Conservation (phyloP, 2,113 vertebrate species). For the Garra rufa region DNA sequence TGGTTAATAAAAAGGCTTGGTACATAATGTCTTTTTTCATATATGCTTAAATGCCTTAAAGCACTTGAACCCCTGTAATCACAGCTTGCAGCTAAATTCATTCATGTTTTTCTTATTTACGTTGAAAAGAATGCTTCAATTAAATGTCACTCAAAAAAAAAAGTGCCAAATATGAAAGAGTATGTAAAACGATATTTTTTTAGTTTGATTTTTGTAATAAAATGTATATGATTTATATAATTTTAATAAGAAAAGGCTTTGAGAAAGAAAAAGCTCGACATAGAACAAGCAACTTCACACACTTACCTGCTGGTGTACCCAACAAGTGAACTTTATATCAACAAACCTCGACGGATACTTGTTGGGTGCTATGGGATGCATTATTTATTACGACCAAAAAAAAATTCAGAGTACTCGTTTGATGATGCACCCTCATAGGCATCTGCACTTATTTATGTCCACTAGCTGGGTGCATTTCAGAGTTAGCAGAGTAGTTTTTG, state of each 20-base stretch:
- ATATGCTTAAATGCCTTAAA: too few species aligned
- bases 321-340: not conserved
- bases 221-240: not conserved
- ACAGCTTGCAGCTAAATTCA: too few species aligned
- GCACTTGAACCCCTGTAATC: too few species aligned
- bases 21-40: too few species aligned
- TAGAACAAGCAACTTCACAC: not conserved
- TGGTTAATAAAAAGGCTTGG: too few species aligned
- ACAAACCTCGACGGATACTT: not conserved
- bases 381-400: not conserved
- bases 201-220: not conserved
- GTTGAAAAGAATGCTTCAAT: too few species aligned
- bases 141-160: not conserved
- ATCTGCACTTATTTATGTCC: not conserved
- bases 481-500: not conserved
- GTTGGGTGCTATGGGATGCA: constrained; percentile 9
- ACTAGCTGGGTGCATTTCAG: not conserved
- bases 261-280: not conserved
- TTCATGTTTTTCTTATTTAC: too few species aligned
- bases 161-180: not conserved
- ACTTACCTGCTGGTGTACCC: not conserved
- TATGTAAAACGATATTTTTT: not conserved
- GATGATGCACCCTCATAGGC: constrained; percentile 7
- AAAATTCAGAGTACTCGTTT: not conserved
- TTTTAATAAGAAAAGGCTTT: not conserved